A percentile compares a stretch with the other conserved stretches of the same genome.
Evolutionary conservation across 1,140 invertebrate species (phyloP).

Genomic region (Andrena cerasifolii): DNA sequence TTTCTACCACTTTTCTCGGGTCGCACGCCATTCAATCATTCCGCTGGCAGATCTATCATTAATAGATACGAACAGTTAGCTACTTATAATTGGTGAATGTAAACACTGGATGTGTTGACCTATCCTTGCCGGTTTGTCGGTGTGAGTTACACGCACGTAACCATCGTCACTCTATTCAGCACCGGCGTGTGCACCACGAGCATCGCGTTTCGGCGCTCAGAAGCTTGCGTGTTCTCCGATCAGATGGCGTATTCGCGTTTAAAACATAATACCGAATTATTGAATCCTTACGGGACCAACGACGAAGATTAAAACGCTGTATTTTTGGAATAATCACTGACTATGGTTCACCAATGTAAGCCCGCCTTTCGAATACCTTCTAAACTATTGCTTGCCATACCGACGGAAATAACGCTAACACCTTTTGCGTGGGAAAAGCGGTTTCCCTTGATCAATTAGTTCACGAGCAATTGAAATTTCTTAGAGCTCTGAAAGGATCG

Average conservation of each 20-base stretch:
- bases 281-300: too few species aligned
- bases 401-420: too few species aligned
- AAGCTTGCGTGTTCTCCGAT: background rate
- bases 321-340: too few species aligned
- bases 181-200: background rate
- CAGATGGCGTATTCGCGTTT: background rate
- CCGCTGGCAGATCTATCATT: constrained; percentile 63
- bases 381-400: too few species aligned
- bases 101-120: constrained; percentile 62
- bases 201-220: background rate
- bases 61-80: constrained; percentile 64
- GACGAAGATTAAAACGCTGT: too few species aligned
- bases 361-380: too few species aligned
- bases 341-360: too few species aligned
- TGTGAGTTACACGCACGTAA: constrained; percentile 45
- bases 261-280: too few species aligned
- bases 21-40: constrained; percentile 57
- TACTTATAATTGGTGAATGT: constrained; percentile 70
- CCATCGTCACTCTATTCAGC: constrained; percentile 49
- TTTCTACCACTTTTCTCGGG: constrained; percentile 45
- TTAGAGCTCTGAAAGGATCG: background rate
- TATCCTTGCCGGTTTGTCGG: constrained; percentile 17
- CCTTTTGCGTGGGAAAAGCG: too few species aligned
- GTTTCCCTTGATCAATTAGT: too few species aligned
- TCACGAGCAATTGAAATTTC: too few species aligned